These are phyloP conservation scores for Kuschelorhynchus macadamiae DNA, from an alignment of 2,888 invertebrate species.

Conservation along the genomic window DNA sequence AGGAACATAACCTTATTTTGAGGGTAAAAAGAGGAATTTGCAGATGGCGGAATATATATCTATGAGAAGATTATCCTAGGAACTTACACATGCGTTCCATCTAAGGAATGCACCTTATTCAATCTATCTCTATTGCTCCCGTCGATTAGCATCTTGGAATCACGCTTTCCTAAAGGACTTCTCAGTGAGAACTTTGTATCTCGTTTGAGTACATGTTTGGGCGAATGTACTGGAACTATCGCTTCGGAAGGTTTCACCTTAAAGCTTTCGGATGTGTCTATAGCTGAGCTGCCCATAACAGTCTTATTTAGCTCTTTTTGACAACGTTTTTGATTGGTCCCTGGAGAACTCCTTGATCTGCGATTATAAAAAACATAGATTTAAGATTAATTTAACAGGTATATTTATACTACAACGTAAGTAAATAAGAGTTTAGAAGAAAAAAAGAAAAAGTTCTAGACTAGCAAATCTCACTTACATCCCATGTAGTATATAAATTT, in stretches of 20 bases:
- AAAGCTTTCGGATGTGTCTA: slow-evolving; percentile 54
- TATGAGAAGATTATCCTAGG: no score
- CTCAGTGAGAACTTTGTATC: slow-evolving; percentile 64
- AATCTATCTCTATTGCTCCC: slow-evolving; percentile 52
- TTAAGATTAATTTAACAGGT: no score
- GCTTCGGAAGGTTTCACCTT: slow-evolving; percentile 56
- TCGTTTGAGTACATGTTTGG: slow-evolving; percentile 61
- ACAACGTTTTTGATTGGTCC: slow-evolving; percentile 38
- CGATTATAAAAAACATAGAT: slow-evolving; percentile 13
- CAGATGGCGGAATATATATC: no score
- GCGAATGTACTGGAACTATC: slow-evolving; percentile 63
- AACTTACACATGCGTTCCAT: slow-evolving; percentile 61
- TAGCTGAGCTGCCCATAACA: slow-evolving; percentile 41
- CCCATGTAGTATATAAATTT: no score
- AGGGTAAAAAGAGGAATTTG: no score
- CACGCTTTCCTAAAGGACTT: slow-evolving; percentile 64
- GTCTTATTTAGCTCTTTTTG: slow-evolving; percentile 49
- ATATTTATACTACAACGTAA: no score
- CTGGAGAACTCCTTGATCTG: slow-evolving; percentile 50
- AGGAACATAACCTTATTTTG: no score
- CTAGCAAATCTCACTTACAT: no score
- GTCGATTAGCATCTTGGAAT: slow-evolving; percentile 61
- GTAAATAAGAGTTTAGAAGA: no score
- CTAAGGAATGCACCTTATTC: slow-evolving; percentile 59
- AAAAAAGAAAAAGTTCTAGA: no score